These are phyloP conservation scores for Apteryx mantelli DNA, from an alignment of 2,113 vertebrate genomes.

Conservation along the genomic window DNA sequence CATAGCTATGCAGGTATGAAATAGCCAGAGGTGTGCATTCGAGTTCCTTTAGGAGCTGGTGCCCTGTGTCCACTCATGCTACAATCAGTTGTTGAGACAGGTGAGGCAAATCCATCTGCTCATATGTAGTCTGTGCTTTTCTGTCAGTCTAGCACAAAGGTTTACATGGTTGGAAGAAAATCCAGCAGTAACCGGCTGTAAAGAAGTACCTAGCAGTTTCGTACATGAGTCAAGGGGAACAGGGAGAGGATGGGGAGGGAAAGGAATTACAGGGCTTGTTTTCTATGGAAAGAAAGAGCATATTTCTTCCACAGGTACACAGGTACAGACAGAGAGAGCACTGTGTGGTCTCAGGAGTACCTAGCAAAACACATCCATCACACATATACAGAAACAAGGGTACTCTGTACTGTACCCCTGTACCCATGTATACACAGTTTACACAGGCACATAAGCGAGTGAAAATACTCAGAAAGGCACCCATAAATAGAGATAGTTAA, in stretches of 20 bases:
- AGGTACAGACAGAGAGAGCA: background rate
- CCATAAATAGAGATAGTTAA: background rate
- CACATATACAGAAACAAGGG: accelerated
- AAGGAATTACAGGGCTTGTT: background rate
- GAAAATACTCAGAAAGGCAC: background rate
- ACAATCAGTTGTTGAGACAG: background rate
- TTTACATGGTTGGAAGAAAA: background rate
- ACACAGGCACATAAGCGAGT: background rate
- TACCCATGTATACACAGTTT: background rate
- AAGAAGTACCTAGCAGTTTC: background rate
- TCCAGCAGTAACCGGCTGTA: background rate
- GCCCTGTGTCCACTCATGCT: background rate
- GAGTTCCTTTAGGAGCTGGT: background rate
- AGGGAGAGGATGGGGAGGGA: background rate
- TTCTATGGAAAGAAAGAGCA: background rate
- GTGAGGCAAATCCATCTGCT: background rate
- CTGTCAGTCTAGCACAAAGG: background rate
- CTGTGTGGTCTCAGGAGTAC: background rate
- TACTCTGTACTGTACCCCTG: background rate
- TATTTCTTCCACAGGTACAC: background rate
- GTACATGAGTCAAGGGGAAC: background rate
- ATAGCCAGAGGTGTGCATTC: background rate
- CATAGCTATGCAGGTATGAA: background rate
- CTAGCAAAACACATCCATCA: background rate
- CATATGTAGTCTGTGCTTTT: background rate